phyloP scores from a whole-genome alignment of 2,113 vertebrate species.

The Gallinago jamesoni region DNA sequence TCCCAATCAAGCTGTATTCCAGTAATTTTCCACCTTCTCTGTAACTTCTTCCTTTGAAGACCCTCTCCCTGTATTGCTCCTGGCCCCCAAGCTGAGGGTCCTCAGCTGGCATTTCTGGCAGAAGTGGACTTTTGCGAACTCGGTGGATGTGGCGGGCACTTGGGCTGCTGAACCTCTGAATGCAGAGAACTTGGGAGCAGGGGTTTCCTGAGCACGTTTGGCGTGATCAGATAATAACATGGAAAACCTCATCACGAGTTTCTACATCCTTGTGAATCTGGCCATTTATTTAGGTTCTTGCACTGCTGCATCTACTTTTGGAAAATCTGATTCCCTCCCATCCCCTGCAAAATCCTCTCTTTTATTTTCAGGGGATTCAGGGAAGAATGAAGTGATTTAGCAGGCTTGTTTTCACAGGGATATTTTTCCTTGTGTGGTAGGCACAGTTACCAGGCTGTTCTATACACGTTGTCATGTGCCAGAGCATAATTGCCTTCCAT shows the following conservation, averaged over 20 bases:
- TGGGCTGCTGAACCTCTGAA: neutral
- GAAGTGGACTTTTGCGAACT: neutral
- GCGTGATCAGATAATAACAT: neutral
- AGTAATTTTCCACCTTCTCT: neutral
- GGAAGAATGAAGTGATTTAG: conserved; percentile 39
- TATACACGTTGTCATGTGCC: conserved; percentile 6
- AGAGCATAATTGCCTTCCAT: conserved; percentile 51
- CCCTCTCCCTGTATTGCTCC: neutral
- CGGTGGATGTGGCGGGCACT: neutral
- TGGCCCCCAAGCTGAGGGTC: neutral
- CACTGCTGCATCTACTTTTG: neutral
- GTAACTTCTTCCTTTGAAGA: neutral
- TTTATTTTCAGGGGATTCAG: conserved; percentile 35
- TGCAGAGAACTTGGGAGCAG: neutral
- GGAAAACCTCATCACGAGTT: neutral
- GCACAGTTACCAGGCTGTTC: conserved; percentile 47
- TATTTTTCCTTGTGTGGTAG: conserved; percentile 59
- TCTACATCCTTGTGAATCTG: neutral
- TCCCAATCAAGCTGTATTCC: neutral
- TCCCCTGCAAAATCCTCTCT: neutral
- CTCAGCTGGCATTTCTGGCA: neutral
- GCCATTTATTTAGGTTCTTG: neutral
- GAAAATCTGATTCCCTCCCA: conserved; percentile 8
- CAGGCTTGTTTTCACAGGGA: conserved; percentile 46
- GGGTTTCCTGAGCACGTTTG: neutral